phyloP scores from a whole-genome alignment of 2,888 invertebrate species.

The Drosophila austrosaltans region DNA sequence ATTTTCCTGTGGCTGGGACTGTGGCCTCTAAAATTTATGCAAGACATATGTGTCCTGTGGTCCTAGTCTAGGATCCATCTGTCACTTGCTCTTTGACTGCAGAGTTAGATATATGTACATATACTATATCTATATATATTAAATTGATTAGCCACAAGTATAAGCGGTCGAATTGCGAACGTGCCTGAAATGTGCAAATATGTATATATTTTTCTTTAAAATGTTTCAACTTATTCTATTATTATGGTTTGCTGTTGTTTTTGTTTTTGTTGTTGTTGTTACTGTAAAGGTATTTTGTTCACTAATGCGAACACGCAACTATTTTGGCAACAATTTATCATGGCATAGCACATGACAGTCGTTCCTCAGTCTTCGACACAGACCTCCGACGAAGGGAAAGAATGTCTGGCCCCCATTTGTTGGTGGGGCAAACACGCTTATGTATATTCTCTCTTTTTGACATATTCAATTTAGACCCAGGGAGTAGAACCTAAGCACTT shows the following conservation, averaged over 20 bases:
- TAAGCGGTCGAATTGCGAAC: conserved; percentile 37
- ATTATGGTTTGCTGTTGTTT: background rate
- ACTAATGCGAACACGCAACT: conserved; percentile 67
- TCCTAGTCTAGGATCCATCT: conserved; percentile 36
- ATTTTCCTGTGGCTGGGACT: conserved; percentile 2
- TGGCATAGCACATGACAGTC: conserved; percentile 26
- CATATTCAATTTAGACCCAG: conserved; percentile 68
- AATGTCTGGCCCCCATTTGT: conserved; percentile 39
- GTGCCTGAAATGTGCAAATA: conserved; percentile 61
- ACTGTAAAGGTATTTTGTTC: conserved; percentile 38
- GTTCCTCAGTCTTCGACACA: conserved; percentile 6
- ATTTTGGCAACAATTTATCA: conserved; percentile 72
- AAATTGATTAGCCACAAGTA: conserved; percentile 66
- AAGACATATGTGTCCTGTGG: conserved; percentile 46
- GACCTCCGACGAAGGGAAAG: conserved; percentile 6
- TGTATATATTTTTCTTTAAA: conserved; percentile 71
- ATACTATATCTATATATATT: conserved; percentile 28
- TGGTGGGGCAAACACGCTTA: background rate
- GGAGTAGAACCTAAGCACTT: conserved; percentile 1
- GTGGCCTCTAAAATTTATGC: conserved; percentile 51
- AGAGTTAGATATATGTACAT: conserved; percentile 7
- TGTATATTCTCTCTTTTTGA: conserved; percentile 48
- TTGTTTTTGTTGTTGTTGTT: conserved; percentile 15
- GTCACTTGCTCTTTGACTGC: conserved; percentile 53
- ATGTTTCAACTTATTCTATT: conserved; percentile 49